phyloP scores from a whole-genome alignment of 1,140 invertebrate genomes.

The Steinernema feltiae region DNA sequence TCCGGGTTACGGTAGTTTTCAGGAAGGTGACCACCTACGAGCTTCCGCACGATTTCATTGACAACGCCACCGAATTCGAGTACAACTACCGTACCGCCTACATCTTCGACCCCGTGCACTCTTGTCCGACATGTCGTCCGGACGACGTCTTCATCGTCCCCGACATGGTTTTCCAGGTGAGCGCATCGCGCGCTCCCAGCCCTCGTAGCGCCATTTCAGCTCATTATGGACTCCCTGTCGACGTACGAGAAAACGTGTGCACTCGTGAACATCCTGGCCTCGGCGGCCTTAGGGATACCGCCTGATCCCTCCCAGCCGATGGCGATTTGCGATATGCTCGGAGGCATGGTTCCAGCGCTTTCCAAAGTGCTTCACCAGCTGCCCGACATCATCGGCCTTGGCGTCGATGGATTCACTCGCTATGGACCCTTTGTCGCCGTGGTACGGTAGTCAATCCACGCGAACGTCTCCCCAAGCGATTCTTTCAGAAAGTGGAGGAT shows the following conservation, averaged over 20 bases:
- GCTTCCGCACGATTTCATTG: slow-evolving; percentile 17
- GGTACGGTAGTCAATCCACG: slow-evolving; percentile 22
- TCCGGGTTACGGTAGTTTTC: not conserved
- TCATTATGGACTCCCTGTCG: not conserved
- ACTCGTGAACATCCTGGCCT: too few species aligned
- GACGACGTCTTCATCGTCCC: slow-evolving; percentile 29
- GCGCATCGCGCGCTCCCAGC: not conserved
- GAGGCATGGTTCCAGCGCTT: slow-evolving; percentile 13
- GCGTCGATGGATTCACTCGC: not conserved
- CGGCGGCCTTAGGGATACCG: too few species aligned
- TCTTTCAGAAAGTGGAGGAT: slow-evolving; percentile 31
- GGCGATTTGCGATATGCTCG: not conserved
- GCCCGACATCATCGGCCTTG: not conserved
- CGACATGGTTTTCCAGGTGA: slow-evolving; percentile 27
- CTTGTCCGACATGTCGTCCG: slow-evolving; percentile 26
- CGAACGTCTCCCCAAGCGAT: not conserved
- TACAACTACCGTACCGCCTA: slow-evolving; percentile 21
- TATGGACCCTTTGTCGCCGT: slow-evolving; percentile 24
- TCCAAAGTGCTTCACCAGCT: not conserved
- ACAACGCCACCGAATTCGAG: slow-evolving; percentile 7
- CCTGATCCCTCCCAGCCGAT: too few species aligned
- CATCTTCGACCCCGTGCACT: slow-evolving; percentile 19
- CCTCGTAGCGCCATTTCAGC: not conserved
- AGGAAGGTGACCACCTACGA: slow-evolving; percentile 17
- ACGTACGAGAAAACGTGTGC: not conserved